Evolutionary conservation across 2,113 vertebrate genomes (phyloP).

Genomic region (Okapia johnstoni): DNA sequence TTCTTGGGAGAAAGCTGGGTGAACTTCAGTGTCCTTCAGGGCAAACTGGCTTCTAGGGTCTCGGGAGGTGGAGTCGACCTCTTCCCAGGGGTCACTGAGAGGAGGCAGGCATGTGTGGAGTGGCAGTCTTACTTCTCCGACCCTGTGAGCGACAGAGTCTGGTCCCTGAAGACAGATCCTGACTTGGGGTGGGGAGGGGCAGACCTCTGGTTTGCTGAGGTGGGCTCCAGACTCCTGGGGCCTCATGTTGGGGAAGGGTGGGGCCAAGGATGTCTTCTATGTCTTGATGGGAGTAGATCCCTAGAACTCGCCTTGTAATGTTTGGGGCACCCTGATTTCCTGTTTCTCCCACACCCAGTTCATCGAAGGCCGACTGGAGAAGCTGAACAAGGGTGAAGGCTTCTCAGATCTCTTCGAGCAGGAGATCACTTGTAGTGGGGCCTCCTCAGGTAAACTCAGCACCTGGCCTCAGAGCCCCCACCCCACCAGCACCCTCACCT

Average conservation of each 20-base stretch:
- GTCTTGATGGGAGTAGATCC: neutral
- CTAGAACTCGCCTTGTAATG: rapidly evolving
- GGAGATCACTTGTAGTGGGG: conserved; percentile 81
- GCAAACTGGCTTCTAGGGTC: neutral
- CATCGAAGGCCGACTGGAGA: conserved; percentile 87
- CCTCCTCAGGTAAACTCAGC: conserved; percentile 78
- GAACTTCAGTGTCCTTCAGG: neutral
- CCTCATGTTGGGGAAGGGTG: neutral
- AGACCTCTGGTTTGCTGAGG: neutral
- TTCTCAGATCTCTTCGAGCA: conserved; percentile 91
- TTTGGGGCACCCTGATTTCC: neutral
- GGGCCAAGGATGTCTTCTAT: neutral
- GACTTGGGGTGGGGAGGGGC: neutral
- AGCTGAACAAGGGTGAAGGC: conserved; percentile 84
- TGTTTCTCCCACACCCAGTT: conserved; percentile 78
- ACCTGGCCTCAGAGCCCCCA: rapidly evolving
- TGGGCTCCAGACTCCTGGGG: neutral
- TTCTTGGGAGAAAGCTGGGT: neutral
- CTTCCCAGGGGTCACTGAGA: neutral
- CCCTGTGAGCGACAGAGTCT: neutral
- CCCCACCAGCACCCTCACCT: neutral
- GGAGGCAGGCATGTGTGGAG: neutral
- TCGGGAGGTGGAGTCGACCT: neutral
- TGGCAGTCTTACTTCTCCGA: neutral
- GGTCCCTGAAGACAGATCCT: neutral